These are phyloP conservation scores for Trachurus trachurus DNA, from an alignment of 2,797 vertebrate species.

Conservation along the genomic window DNA sequence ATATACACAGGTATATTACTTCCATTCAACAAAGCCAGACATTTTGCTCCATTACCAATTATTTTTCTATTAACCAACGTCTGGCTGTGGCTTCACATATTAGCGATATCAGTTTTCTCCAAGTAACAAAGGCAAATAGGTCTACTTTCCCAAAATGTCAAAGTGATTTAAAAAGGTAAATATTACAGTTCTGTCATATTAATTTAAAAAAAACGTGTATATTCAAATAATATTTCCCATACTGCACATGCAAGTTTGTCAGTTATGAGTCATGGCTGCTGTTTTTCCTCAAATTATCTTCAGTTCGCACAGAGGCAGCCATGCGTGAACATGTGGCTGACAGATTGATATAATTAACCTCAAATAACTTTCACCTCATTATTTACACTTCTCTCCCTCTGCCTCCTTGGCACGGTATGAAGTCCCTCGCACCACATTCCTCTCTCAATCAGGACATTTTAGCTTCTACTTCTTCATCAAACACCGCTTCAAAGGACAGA, in stretches of 20 bases:
- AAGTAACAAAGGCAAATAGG: neutral
- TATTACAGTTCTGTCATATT: neutral
- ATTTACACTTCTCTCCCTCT: slow-evolving; percentile 51
- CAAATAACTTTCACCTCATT: slow-evolving; percentile 47
- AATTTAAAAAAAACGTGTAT: neutral
- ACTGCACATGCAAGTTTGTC: neutral
- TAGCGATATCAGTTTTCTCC: neutral
- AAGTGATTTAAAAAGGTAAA: neutral
- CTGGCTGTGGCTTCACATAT: neutral
- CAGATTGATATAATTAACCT: slow-evolving; percentile 42
- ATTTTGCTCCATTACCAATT: neutral
- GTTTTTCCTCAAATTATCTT: neutral
- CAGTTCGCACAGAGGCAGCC: neutral
- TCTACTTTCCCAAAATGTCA: neutral
- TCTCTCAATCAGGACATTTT: slow-evolving; percentile 60
- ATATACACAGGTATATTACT: neutral
- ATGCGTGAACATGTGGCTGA: slow-evolving; percentile 42
- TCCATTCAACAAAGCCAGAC: neutral
- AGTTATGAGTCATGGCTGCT: neutral
- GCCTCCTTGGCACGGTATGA: slow-evolving; percentile 31
- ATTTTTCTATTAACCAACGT: neutral
- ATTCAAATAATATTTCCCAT: neutral
- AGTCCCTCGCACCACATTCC: slow-evolving; percentile 64
- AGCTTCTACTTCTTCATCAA: slow-evolving; percentile 25
- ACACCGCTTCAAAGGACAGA: slow-evolving; percentile 55